Evolutionary conservation across 1,140 invertebrate species (phyloP).

Genomic region (Drosophila jambulina): DNA sequence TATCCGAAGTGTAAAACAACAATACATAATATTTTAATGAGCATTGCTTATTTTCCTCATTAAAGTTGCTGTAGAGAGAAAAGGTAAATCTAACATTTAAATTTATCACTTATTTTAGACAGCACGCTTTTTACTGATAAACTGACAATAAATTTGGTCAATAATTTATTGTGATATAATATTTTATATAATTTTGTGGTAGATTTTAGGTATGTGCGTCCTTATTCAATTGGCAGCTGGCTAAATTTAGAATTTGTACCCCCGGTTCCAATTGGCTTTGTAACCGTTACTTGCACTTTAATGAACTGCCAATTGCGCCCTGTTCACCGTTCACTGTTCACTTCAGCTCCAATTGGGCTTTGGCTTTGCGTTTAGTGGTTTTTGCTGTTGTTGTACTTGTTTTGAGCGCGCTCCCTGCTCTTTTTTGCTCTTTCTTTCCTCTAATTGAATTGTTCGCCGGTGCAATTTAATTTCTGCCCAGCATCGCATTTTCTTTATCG

Average conservation of each 20-base stretch:
- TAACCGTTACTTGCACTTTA: slow-evolving; percentile 50
- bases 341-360: slow-evolving; percentile 24
- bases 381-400: slow-evolving; percentile 3
- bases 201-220: background rate
- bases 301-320: slow-evolving; percentile 55
- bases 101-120: too few relatives aligned
- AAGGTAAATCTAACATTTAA: background rate
- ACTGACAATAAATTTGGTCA: background rate
- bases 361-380: slow-evolving; percentile 3
- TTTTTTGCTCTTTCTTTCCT: slow-evolving; percentile 30
- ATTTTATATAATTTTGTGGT: background rate
- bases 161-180: background rate
- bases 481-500: slow-evolving; percentile 50
- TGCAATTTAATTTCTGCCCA: slow-evolving; percentile 67
- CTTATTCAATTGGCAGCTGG: slow-evolving; percentile 19
- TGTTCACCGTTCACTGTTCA: slow-evolving; percentile 23
- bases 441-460: slow-evolving; percentile 72
- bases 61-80: background rate
- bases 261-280: slow-evolving; percentile 23
- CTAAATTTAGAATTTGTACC: slow-evolving; percentile 22
- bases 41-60: background rate
- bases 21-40: background rate
- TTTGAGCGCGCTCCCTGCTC: background rate
- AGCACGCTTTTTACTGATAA: too few relatives aligned
- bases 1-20: background rate